These are phyloP conservation scores for Cheirogaleus medius DNA, from an alignment of 2,113 vertebrate species.

Conservation along the genomic window DNA sequence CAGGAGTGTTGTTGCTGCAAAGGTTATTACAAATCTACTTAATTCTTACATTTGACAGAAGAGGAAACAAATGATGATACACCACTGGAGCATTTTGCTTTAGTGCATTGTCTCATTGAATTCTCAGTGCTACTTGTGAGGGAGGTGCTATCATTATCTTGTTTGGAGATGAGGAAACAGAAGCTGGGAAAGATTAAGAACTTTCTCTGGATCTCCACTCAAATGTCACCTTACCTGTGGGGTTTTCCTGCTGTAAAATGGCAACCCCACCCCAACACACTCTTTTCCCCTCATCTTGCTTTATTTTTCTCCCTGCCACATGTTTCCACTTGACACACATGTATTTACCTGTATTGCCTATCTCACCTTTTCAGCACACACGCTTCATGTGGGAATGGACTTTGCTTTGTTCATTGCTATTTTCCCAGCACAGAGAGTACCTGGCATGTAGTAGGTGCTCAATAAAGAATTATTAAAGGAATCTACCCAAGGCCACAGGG, in stretches of 20 bases:
- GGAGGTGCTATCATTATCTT: neutral
- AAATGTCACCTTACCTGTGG: neutral
- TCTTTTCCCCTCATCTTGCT: neutral
- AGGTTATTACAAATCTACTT: neutral
- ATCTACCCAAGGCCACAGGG: neutral
- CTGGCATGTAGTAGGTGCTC: neutral
- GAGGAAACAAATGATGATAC: neutral
- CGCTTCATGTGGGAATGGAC: neutral
- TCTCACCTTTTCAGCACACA: neutral
- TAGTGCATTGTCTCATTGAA: neutral
- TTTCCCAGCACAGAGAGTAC: constrained; percentile 28
- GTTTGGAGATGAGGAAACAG: neutral
- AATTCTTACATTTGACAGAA: neutral
- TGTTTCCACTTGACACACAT: neutral
- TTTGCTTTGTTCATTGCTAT: neutral
- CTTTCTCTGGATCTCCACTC: neutral
- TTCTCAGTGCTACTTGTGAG: neutral
- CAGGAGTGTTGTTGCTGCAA: neutral
- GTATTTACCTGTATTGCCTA: neutral
- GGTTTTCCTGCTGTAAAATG: neutral
- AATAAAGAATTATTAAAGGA: constrained; percentile 24
- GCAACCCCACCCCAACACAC: neutral
- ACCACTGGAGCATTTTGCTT: neutral
- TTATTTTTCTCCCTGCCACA: neutral
- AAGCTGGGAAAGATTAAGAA: neutral